Percentiles rank a stretch among this genome's conserved stretches.
Evolutionary conservation across 1,140 invertebrate genomes (phyloP).

Genomic region (Drosophila sucinea): DNA sequence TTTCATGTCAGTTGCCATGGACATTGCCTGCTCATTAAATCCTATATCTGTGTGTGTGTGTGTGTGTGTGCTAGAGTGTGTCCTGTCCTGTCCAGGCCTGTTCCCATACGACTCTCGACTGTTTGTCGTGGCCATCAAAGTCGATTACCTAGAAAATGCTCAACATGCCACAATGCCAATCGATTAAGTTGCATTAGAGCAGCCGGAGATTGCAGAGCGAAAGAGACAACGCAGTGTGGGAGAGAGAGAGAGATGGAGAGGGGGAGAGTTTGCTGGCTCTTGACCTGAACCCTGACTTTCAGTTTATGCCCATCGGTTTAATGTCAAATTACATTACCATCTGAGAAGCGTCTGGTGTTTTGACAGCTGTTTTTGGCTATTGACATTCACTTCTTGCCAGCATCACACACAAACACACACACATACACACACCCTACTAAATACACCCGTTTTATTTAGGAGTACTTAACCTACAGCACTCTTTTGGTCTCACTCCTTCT

Average conservation of each 20-base stretch:
- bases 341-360: conserved; percentile 63
- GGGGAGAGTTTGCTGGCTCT: not conserved
- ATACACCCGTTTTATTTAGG: not conserved
- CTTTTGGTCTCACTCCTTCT: not conserved
- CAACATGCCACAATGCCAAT: conserved; percentile 66
- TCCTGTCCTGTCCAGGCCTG: conserved; percentile 15
- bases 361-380: conserved; percentile 77
- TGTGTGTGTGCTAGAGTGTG: not conserved
- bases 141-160: conserved; percentile 76
- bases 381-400: conserved; percentile 68
- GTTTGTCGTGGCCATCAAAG: conserved; percentile 61
- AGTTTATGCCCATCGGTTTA: conserved; percentile 57
- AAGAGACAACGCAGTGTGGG: not conserved
- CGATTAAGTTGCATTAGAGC: conserved; percentile 66
- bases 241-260: not conserved
- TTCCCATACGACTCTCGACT: conserved; percentile 38
- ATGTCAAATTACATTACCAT: conserved; percentile 80
- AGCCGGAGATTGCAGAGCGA: not conserved
- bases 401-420: conserved; percentile 13
- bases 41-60: not conserved
- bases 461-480: conserved; percentile 7
- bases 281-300: conserved; percentile 21
- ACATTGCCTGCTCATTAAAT: conserved; percentile 49
- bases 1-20: conserved; percentile 46
- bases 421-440: not conserved